A percentile compares a stretch with the other conserved stretches of the same genome.
Conservation (phyloP, 1,140 invertebrate species). For the Microplitis demolitor region DNA sequence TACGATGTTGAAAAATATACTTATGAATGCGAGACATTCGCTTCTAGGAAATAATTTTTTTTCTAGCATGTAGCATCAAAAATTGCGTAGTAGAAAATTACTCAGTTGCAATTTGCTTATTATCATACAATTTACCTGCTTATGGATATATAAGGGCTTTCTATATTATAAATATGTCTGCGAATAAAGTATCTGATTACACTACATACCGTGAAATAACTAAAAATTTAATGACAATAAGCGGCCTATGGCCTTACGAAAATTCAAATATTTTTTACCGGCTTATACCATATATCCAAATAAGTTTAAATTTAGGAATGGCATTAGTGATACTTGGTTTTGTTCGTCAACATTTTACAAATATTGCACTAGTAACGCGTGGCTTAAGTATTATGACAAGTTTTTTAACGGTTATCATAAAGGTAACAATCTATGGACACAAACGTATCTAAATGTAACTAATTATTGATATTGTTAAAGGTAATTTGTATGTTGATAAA, state of each 20-base stretch:
- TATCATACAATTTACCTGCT: too few relatives aligned
- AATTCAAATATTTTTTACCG: not conserved
- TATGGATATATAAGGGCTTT: too few relatives aligned
- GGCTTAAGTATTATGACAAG: constrained; percentile 14
- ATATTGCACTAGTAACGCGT: not conserved
- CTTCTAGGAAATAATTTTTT: too few relatives aligned
- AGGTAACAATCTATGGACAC: not conserved
- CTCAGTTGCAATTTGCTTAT: too few relatives aligned
- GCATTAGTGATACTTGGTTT: not conserved
- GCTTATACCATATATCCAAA: not conserved
- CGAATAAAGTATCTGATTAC: not conserved
- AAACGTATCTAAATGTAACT: not conserved
- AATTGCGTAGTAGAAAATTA: too few relatives aligned
- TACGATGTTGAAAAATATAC: too few relatives aligned
- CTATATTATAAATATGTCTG: not conserved
- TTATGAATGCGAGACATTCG: too few relatives aligned
- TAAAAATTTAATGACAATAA: not conserved
- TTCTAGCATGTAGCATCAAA: too few relatives aligned
- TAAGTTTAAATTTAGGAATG: not conserved
- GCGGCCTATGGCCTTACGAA: constrained; percentile 9
- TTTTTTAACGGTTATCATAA: not conserved
- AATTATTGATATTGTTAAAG: not conserved
- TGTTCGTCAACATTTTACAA: not conserved
- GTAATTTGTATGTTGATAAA: not conserved
- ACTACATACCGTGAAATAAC: not conserved